Conservation (phyloP, 2,888 invertebrate species). For the Spilosoma lubricipeda region DNA sequence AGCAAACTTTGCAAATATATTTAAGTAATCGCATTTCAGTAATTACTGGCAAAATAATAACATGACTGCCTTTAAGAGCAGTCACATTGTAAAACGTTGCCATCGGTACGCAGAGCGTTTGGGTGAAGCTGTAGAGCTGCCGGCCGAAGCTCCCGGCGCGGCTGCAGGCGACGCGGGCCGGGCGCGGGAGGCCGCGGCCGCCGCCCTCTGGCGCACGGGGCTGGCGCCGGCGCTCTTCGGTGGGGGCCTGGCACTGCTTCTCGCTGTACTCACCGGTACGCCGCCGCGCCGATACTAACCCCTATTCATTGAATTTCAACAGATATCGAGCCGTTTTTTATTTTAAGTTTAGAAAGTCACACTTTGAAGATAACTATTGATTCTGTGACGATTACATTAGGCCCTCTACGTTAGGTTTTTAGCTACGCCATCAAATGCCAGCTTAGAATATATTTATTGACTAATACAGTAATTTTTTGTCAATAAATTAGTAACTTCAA, state of each 20-base stretch:
- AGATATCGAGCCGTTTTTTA: background rate
- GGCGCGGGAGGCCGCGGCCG: slow-evolving; percentile 29
- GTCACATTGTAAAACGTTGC: background rate
- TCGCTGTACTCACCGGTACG: slow-evolving; percentile 51
- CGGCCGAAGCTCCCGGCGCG: slow-evolving; percentile 41
- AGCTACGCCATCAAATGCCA: too few species aligned
- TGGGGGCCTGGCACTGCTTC: slow-evolving; percentile 56
- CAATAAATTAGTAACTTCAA: too few species aligned
- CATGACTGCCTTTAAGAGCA: background rate
- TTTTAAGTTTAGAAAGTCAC: too few species aligned
- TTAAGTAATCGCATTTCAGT: background rate
- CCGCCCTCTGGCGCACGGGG: slow-evolving; percentile 49
- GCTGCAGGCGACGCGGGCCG: slow-evolving; percentile 40
- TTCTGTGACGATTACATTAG: background rate
- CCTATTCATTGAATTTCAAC: background rate
- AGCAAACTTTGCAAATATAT: too few species aligned
- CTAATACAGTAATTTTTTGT: too few species aligned
- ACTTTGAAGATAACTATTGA: background rate
- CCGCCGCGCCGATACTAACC: too few species aligned
- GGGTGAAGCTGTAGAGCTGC: slow-evolving; percentile 66
- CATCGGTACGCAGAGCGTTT: slow-evolving; percentile 57
- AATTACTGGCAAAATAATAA: background rate
- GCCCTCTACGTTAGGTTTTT: too few species aligned
- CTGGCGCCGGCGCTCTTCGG: slow-evolving; percentile 58
- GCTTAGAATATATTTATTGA: too few species aligned